These are phyloP conservation scores for Gymnodraco acuticeps DNA, from an alignment of 2,797 vertebrate genomes.

Conservation along the genomic window DNA sequence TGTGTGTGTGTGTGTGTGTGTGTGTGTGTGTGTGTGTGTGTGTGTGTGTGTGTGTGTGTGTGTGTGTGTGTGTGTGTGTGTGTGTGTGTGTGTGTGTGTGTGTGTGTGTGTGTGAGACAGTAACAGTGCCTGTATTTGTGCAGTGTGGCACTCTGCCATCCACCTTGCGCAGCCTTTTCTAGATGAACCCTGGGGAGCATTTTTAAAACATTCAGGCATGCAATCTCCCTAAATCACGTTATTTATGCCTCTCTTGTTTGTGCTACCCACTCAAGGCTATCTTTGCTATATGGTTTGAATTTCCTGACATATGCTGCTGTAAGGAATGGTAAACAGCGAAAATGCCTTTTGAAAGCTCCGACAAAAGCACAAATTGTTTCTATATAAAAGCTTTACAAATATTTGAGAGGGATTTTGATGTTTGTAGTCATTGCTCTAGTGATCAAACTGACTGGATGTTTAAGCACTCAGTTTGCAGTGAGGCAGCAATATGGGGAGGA, in stretches of 20 bases:
- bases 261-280: slow-evolving; percentile 31
- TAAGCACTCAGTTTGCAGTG: not conserved
- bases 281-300: slow-evolving; percentile 5
- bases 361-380: not conserved
- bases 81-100: fast-evolving
- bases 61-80: fast-evolving
- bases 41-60: fast-evolving
- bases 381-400: not conserved
- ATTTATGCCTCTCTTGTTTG: slow-evolving; percentile 24
- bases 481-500: not conserved
- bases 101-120: not conserved
- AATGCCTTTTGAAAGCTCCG: slow-evolving; percentile 2
- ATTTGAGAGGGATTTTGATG: not conserved
- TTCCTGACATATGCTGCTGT: not conserved
- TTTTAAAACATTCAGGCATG: slow-evolving; percentile 43
- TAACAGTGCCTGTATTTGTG: slow-evolving; percentile 31
- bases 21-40: fast-evolving
- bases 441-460: not conserved
- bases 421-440: not conserved
- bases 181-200: slow-evolving; percentile 43
- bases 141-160: slow-evolving; percentile 26
- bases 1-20: fast-evolving
- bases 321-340: slow-evolving; percentile 12
- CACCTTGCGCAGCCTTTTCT: slow-evolving; percentile 40
- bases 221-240: slow-evolving; percentile 40